A percentile compares a stretch with the other conserved stretches of the same genome.
phyloP scores from a whole-genome alignment of 2,113 vertebrate species.

The Aspidoscelis tigris region DNA sequence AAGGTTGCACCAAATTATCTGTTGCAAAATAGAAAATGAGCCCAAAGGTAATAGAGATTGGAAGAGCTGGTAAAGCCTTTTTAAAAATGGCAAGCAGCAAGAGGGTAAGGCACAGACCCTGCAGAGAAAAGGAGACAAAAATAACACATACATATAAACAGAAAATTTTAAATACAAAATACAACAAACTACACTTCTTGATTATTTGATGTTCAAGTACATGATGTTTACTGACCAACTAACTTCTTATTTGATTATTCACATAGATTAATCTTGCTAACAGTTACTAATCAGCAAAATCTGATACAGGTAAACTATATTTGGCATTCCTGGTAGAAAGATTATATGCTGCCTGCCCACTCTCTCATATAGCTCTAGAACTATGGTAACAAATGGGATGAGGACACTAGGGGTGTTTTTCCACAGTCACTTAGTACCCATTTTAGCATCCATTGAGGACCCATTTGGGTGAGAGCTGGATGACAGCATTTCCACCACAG shows the following conservation, averaged over 20 bases:
- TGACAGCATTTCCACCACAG: too few relatives aligned
- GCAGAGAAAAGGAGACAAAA: conserved; percentile 16
- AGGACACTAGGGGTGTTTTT: too few relatives aligned
- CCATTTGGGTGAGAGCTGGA: too few relatives aligned
- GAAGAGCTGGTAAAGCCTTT: conserved; percentile 96
- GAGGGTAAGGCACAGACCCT: conserved; percentile 98
- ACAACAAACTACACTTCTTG: neutral
- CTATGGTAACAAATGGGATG: neutral
- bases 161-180: conserved; percentile 10
- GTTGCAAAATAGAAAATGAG: conserved; percentile 99
- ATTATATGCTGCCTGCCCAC: neutral
- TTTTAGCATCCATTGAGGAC: too few relatives aligned
- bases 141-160: neutral
- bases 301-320: neutral
- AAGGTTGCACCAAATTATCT: conserved; percentile 95
- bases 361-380: neutral
- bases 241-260: neutral
- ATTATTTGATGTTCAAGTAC: neutral
- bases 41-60: conserved; percentile 98
- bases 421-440: too few relatives aligned
- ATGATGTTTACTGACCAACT: neutral
- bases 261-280: neutral
- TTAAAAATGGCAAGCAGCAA: conserved; percentile 98
- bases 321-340: neutral
- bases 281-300: neutral